Percentiles rank a stretch among this genome's conserved stretches.
Conservation (phyloP, 2,888 invertebrate genomes). For the Tetragnatha montana region DNA sequence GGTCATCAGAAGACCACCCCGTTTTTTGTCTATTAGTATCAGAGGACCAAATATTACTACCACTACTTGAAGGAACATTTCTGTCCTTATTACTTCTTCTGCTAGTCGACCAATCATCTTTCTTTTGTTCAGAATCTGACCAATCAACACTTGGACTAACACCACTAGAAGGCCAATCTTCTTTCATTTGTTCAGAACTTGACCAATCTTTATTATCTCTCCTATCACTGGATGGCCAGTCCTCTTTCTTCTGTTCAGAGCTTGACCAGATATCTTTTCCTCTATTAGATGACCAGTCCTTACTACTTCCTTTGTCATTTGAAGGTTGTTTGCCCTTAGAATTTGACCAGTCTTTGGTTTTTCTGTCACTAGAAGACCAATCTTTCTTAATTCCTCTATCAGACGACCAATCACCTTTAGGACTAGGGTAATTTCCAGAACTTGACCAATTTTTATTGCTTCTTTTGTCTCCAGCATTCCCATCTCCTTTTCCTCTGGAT, state of each 20-base stretch:
- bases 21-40: neutral
- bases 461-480: neutral
- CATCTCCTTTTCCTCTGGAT: neutral
- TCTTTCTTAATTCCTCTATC: neutral
- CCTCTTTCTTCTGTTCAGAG: neutral
- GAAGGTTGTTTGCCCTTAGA: too few species aligned
- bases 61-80: too few species aligned
- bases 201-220: neutral
- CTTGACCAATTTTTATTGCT: neutral
- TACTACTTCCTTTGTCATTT: too few species aligned
- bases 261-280: neutral
- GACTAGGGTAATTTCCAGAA: neutral
- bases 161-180: neutral
- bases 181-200: neutral
- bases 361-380: neutral
- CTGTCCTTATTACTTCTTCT: neutral
- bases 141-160: neutral
- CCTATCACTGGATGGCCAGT: neutral
- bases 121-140: neutral
- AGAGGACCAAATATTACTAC: too few species aligned
- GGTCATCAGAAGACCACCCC: neutral
- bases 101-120: conserved; percentile 1
- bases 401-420: conserved; percentile 8
- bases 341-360: neutral
- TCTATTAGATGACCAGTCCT: too few species aligned